phyloP scores from a whole-genome alignment of 2,113 vertebrate species.

The Clarias gariepinus region DNA sequence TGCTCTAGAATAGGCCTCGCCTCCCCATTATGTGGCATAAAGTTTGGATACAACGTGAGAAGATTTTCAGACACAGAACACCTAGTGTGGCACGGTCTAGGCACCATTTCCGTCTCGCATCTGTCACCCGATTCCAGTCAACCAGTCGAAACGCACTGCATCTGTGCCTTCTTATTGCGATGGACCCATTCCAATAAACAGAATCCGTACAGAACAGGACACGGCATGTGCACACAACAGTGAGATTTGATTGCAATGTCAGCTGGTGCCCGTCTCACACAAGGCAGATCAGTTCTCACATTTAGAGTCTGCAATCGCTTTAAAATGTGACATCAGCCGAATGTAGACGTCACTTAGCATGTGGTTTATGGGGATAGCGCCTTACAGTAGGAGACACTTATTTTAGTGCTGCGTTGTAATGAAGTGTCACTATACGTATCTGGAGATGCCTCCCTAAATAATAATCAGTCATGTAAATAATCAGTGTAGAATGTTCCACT shows the following conservation, averaged over 20 bases:
- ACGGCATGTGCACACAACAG: slow-evolving; percentile 1
- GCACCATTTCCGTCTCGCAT: slow-evolving; percentile 6
- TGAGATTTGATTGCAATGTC: slow-evolving; percentile 11
- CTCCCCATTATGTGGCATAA: slow-evolving; percentile 1
- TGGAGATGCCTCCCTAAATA: slow-evolving; percentile 6
- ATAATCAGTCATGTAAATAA: slow-evolving; percentile 13
- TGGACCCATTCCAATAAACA: neutral
- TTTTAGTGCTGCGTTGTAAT: neutral
- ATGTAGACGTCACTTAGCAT: neutral
- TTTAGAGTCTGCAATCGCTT: neutral
- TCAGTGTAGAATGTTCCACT: neutral
- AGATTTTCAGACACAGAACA: slow-evolving; percentile 14
- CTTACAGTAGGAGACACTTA: neutral
- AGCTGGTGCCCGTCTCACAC: neutral
- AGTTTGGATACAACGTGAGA: slow-evolving; percentile 17
- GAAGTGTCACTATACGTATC: neutral
- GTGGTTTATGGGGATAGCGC: neutral
- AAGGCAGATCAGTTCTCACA: neutral
- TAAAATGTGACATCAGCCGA: neutral
- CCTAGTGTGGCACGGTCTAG: neutral
- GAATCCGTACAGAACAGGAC: slow-evolving; percentile 1
- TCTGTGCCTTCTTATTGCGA: slow-evolving; percentile 1
- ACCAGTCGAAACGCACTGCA: neutral
- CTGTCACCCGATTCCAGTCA: slow-evolving; percentile 28
- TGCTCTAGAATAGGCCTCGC: neutral